These are phyloP conservation scores for Phasianus colchicus DNA, from an alignment of 2,113 vertebrate species.

Conservation along the genomic window DNA sequence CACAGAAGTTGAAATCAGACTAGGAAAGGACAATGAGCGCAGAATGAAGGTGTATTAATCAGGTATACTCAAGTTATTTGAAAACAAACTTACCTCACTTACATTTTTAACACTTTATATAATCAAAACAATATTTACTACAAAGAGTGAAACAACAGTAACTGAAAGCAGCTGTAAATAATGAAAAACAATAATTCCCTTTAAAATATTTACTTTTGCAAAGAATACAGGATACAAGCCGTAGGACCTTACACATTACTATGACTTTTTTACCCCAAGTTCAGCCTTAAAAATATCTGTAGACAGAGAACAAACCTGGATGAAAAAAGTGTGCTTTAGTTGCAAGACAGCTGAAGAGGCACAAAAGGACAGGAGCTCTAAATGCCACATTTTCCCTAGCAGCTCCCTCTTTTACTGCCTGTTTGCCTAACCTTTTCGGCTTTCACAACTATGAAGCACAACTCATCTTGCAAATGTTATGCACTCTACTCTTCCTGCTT, in stretches of 20 bases:
- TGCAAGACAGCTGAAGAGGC: background rate
- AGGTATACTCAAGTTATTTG: background rate
- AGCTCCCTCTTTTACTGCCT: background rate
- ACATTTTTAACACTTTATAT: background rate
- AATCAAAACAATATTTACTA: background rate
- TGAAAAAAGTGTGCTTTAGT: background rate
- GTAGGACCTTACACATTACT: background rate
- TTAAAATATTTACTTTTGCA: background rate
- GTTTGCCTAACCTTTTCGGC: background rate
- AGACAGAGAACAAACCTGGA: background rate
- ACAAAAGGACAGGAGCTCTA: background rate
- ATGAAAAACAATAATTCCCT: background rate
- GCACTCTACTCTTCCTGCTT: background rate
- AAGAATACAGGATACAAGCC: background rate
- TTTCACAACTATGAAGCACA: background rate
- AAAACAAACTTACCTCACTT: background rate
- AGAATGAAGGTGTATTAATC: rapidly evolving
- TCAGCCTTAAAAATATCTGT: background rate
- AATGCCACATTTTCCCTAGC: background rate
- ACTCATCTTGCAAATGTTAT: background rate
- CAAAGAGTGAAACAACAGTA: background rate
- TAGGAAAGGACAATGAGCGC: background rate
- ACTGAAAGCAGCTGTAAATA: background rate
- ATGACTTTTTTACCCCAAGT: background rate
- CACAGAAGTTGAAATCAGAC: background rate